Evolutionary conservation across 1,140 invertebrate species (phyloP), one percentile per base, ranked within the genome.

Genomic region (Heliconius congener): DNA sequence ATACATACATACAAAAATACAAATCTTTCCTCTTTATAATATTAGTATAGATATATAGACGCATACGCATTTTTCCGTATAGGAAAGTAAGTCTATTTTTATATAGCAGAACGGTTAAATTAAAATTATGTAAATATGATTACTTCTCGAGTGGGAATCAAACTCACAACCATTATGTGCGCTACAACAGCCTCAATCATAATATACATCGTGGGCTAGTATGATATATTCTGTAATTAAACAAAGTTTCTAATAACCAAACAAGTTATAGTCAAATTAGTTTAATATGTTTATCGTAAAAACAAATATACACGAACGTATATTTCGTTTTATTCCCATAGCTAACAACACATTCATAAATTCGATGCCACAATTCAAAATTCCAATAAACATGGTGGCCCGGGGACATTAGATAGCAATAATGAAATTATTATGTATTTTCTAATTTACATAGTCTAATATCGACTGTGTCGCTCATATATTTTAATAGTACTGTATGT

Each of bases 291-390:
- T 66, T 66, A 66, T 30, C 55, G 11, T 60, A 27, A 23, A 60
- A 66, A 66, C 27, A 42, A 73, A 50, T 37, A 30, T 72, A 72
- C 8, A 42, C 0, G n/a, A 39, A 18, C 5, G 2, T 27, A 23
- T 39, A 72, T 72, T 42, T 72, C 37, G 19, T 71, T 46, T 37
- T 76, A 76, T 75, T 39, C 74, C 55, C 34, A 23, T 16, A 66
- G 74, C 74, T 46, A 27, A 46, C 55, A 76, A 55, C 42, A 60
- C 19, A 52, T 46, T 27, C 74, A 76, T 76, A 76, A 76, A 76
- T 76, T 71, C 60, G 57, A 71, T 76, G 18, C 37, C 42, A 71
- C 74, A 76, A 60, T 76, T 70, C 57, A 70, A 76, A 76, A 70
- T 76, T 8, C 74, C 70, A 70, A 76, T 76, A 76, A 76, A 66